Conservation (phyloP, 2,888 invertebrate species). For the Tortrix viridana region DNA sequence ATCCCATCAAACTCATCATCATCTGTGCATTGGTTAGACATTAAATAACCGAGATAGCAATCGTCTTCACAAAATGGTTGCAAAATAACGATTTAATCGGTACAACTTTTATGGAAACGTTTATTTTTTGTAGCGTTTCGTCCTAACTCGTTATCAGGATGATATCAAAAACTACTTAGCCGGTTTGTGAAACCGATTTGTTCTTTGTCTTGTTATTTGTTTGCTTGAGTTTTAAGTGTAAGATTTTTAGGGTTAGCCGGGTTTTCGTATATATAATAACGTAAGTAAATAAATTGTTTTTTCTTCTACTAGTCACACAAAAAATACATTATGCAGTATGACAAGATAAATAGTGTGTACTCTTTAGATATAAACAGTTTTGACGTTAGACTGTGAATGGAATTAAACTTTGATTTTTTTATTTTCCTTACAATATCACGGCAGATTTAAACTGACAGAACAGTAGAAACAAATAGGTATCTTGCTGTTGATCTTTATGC, state of each 20-base stretch:
- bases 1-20: slow-evolving; percentile 4
- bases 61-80: slow-evolving; percentile 24
- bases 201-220: slow-evolving; percentile 37
- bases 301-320: too few relatives aligned
- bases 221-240: slow-evolving; percentile 5
- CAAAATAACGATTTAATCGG: slow-evolving; percentile 37
- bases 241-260: neutral
- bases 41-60: slow-evolving; percentile 31
- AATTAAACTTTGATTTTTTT: too few relatives aligned
- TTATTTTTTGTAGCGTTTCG: slow-evolving; percentile 43
- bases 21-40: slow-evolving; percentile 22
- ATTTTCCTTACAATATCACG: too few relatives aligned
- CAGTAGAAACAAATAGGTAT: too few relatives aligned
- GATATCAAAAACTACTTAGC: slow-evolving; percentile 54
- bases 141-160: slow-evolving; percentile 47
- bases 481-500: too few relatives aligned
- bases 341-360: too few relatives aligned
- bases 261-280: too few relatives aligned
- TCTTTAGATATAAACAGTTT: too few relatives aligned
- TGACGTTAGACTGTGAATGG: too few relatives aligned
- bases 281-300: too few relatives aligned
- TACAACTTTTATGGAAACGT: slow-evolving; percentile 30
- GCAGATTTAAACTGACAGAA: too few relatives aligned
- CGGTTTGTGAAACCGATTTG: slow-evolving; percentile 49
- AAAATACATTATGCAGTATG: too few relatives aligned